A percentile compares a stretch with the other conserved stretches of the same genome.
Conservation (phyloP, 2,888 invertebrate genomes). For the Dolichomitus sp. region DNA sequence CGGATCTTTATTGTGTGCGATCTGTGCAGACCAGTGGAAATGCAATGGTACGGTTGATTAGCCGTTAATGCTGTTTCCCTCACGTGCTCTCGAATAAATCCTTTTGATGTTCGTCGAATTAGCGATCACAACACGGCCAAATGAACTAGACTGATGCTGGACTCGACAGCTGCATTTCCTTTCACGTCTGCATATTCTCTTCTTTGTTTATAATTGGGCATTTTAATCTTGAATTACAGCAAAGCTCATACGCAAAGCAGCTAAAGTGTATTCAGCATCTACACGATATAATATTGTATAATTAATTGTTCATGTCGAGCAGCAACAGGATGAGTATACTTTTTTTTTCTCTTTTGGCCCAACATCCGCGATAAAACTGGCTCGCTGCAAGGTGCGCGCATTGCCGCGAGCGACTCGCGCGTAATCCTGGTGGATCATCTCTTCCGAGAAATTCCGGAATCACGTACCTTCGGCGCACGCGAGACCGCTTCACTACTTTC, state of each 20-base stretch:
- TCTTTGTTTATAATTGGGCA: background rate
- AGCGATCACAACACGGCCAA: conserved; percentile 47
- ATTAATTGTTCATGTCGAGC: conserved; percentile 21
- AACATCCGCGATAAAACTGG: conserved; percentile 29
- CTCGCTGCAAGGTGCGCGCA: background rate
- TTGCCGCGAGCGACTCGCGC: conserved; percentile 15
- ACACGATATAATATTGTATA: background rate
- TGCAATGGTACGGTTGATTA: conserved; percentile 66
- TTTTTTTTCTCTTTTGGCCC: background rate
- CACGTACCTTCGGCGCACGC: conserved; percentile 28
- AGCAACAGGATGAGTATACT: conserved; percentile 2
- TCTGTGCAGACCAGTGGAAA: conserved; percentile 52
- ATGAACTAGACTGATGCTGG: conserved; percentile 27
- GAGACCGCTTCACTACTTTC: conserved; percentile 12
- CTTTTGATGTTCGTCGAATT: conserved; percentile 64
- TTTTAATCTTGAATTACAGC: conserved; percentile 24
- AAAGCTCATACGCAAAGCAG: background rate
- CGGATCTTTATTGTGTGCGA: conserved; percentile 43
- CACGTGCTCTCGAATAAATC: conserved; percentile 43
- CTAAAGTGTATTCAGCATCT: conserved; percentile 7
- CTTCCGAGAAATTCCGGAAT: conserved; percentile 25
- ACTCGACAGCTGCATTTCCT: conserved; percentile 1
- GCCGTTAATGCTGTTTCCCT: conserved; percentile 47
- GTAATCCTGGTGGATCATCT: conserved; percentile 44
- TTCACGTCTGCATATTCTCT: background rate